phyloP scores from a whole-genome alignment of 2,113 vertebrate species.

The Macquaria ambigua region DNA sequence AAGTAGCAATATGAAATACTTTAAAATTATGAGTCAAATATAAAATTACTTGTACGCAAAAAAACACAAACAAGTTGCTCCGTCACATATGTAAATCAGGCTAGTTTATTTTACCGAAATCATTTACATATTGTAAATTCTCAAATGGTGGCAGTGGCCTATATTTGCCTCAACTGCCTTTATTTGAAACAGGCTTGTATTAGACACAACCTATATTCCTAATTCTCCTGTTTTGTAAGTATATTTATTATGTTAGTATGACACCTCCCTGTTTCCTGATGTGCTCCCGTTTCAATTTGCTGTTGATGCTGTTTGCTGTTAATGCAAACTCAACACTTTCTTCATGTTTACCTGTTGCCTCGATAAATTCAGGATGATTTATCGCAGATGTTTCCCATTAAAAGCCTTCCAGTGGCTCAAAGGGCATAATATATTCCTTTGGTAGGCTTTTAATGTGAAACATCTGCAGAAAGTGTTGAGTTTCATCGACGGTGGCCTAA shows the following conservation, averaged over 20 bases:
- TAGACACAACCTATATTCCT: no score
- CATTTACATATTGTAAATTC: no score
- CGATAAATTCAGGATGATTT: not conserved
- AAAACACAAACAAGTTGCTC: no score
- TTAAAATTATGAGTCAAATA: no score
- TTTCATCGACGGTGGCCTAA: not conserved
- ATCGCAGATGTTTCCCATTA: slow-evolving; percentile 18
- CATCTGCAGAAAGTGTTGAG: slow-evolving; percentile 6
- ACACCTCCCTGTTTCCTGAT: not conserved
- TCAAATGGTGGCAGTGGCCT: no score
- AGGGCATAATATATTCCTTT: slow-evolving; percentile 6
- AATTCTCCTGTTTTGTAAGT: not conserved
- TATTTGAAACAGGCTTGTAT: no score
- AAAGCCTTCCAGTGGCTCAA: slow-evolving; percentile 2
- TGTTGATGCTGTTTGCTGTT: not conserved
- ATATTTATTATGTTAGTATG: not conserved
- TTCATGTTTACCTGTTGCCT: slow-evolving; percentile 9
- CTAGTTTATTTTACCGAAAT: no score
- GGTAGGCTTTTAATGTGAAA: slow-evolving; percentile 14
- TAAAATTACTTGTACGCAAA: no score
- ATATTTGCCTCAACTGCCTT: no score
- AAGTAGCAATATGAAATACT: no score
- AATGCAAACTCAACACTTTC: slow-evolving; percentile 3
- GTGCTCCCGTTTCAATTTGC: not conserved
- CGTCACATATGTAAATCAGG: no score